A percentile compares a stretch with the other conserved stretches of the same genome.
Evolutionary conservation across 2,113 vertebrate genomes (phyloP).

Genomic region (Pterocles gutturalis): DNA sequence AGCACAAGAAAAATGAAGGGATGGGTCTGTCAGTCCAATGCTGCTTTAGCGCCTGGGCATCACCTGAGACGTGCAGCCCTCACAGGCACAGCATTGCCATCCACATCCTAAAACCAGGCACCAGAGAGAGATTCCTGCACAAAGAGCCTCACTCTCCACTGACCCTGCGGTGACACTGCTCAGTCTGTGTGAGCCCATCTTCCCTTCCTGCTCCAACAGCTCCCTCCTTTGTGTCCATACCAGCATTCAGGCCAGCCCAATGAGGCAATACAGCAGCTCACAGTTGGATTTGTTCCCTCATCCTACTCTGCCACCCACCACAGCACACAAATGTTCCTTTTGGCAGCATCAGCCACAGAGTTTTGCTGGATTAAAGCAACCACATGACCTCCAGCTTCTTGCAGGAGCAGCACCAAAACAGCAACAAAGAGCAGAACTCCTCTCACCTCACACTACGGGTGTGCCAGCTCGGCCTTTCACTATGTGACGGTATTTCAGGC

Average conservation of each 20-base stretch:
- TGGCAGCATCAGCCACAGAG: not conserved
- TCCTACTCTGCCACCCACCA: not conserved
- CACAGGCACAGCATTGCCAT: not conserved
- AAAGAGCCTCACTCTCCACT: not conserved
- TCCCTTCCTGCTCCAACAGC: not conserved
- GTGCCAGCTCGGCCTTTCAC: not conserved
- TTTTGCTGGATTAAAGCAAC: not conserved
- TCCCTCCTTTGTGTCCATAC: not conserved
- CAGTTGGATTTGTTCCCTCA: not conserved
- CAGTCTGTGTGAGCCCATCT: not conserved
- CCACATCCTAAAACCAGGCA: not conserved
- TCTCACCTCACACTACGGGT: not conserved
- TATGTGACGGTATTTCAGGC: not conserved
- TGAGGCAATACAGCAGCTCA: accelerated
- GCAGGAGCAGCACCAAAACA: not conserved
- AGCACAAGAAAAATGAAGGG: not conserved
- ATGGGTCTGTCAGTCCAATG: accelerated
- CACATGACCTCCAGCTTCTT: not conserved
- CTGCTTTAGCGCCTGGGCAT: not conserved
- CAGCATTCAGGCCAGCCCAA: accelerated
- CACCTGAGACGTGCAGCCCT: accelerated
- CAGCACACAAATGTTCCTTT: not conserved
- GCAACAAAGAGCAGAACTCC: not conserved
- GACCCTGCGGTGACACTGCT: not conserved
- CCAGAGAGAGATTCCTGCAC: not conserved